Base-by-base conservation (phyloP, 2,113 vertebrate genomes). In the Rousettus leschenaultii region DNA sequence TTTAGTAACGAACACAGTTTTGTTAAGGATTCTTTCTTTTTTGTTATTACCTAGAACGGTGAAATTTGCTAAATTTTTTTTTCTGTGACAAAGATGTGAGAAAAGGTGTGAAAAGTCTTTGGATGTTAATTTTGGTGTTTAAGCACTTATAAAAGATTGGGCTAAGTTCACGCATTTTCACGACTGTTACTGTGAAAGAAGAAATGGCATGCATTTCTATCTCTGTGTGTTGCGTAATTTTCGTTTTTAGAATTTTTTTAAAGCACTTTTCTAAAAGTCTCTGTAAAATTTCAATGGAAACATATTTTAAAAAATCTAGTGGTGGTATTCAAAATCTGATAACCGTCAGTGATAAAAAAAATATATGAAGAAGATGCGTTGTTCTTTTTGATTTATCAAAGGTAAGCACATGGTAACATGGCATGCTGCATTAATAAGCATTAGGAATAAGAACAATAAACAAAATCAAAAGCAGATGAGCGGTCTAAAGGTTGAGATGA, bases 261-360 rank as follows among this genome's bases (percentile, higher is more conserved):
- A 83, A 78, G 80, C 10, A 19, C 45, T 66, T 87, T 80, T 88
- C 85, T 88, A 92, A 94, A 95, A 71, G 55, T 95, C 59, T 90
- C 16, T 66, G 38, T 80, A 92, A 89, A 51, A 74, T 85, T 96
- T 90, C 38, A 65, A 75, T 92, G 74, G 45, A 86, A 74, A 80
- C 16, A 80, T 13, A 6, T 63, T 22, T 24, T 3, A 83, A 66
- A 30, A 87, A 89, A 94, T 40, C 18, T 65, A 40, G 7, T 26
- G 26, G 38, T 7, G 75, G 38, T 38, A 28, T 43, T 95, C 40
- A 45, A 53, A 43, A 15, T 28, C 77, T 91, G 55, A 40, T 55
- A 77, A 82, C 40, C 53, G 18, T 38, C 57, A 71, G 66, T 71
- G 55, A 78, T 48, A 89, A 68, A 75, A 88, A 88, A 65, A 75